A percentile compares a stretch with the other conserved stretches of the same genome.
Conservation (phyloP, 2,113 vertebrate genomes). For the Chlorodrepanis virens region DNA sequence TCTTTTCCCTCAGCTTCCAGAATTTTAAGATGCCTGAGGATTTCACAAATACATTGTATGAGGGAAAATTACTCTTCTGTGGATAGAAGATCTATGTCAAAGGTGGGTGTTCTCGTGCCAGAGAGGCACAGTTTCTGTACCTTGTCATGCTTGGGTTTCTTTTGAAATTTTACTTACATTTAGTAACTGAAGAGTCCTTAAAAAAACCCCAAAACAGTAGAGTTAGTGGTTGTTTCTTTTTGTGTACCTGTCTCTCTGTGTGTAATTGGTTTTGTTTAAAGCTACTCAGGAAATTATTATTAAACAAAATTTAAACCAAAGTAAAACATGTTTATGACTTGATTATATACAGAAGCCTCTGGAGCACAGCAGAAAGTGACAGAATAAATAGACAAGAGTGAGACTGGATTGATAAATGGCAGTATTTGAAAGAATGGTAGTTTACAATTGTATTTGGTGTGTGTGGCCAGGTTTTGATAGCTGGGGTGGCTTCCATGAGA, state of each 20-base stretch:
- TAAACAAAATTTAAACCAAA: constrained; percentile 15
- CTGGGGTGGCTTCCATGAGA: background rate
- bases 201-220: background rate
- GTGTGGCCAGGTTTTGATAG: background rate
- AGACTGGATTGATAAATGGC: background rate
- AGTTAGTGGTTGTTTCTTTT: background rate
- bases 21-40: background rate
- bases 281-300: constrained; percentile 2
- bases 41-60: background rate
- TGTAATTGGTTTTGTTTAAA: constrained; percentile 13
- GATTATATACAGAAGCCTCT: background rate
- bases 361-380: background rate
- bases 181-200: background rate
- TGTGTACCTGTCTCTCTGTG: background rate
- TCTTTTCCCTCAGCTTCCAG: background rate
- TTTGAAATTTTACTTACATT: background rate
- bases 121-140: background rate
- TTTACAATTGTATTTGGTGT: background rate
- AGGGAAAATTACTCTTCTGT: background rate
- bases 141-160: background rate
- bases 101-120: background rate
- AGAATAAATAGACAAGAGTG: constrained; percentile 36
- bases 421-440: background rate
- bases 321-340: background rate
- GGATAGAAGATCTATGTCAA: background rate